A percentile compares a stretch with the other conserved stretches of the same genome.
Conservation (phyloP, 2,888 invertebrate species). For the Hydroisotoma schaefferi region DNA sequence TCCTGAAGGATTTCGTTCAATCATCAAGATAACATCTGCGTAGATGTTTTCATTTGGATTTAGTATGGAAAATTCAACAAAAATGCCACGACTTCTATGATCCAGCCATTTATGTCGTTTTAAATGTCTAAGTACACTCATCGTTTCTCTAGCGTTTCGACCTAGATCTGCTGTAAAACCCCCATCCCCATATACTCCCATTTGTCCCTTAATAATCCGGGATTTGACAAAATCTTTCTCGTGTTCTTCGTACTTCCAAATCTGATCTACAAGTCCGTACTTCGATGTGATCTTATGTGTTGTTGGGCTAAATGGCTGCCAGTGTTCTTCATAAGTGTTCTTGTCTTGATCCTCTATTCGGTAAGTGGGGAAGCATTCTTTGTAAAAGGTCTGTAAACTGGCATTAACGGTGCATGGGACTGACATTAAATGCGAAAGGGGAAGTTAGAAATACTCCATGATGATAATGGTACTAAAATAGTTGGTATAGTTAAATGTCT, state of each 20-base stretch:
- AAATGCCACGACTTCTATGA: constrained; percentile 30
- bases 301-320: no score
- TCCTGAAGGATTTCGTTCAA: constrained; percentile 28
- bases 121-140: constrained; percentile 24
- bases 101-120: constrained; percentile 31
- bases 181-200: constrained; percentile 32
- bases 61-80: constrained; percentile 30
- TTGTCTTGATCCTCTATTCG: no score
- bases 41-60: constrained; percentile 37
- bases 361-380: no score
- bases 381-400: no score
- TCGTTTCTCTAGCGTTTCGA: constrained; percentile 17
- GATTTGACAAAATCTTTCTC: constrained; percentile 4
- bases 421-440: no score
- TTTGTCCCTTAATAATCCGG: constrained; percentile 11
- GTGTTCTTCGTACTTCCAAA: constrained; percentile 27
- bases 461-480: no score
- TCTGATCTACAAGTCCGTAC: constrained; percentile 29
- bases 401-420: no score
- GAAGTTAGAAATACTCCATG: no score
- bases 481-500: no score
- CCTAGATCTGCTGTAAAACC: constrained; percentile 38
- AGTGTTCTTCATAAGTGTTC: no score
- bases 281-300: no score
- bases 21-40: constrained; percentile 26